A percentile compares a stretch with the other conserved stretches of the same genome.
Evolutionary conservation across 2,113 vertebrate species (phyloP).

Genomic region (human): DNA sequence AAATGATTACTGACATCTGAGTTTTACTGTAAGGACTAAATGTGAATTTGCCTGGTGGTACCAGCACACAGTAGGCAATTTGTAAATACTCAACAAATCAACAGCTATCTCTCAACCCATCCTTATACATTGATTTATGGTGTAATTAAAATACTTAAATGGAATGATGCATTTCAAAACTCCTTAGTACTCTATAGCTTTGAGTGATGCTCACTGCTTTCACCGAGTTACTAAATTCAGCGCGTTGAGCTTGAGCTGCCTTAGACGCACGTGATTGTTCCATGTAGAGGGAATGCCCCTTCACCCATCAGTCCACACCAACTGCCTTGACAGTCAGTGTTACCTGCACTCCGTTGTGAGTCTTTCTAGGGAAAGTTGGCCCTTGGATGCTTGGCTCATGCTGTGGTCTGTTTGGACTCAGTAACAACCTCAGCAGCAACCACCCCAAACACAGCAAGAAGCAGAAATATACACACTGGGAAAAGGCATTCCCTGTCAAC

Average conservation of each 20-base stretch:
- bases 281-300: rapidly evolving
- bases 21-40: rapidly evolving
- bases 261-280: neutral
- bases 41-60: rapidly evolving
- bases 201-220: neutral
- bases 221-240: no score
- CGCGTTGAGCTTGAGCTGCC: neutral
- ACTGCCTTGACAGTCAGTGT: rapidly evolving
- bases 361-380: neutral
- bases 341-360: neutral
- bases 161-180: neutral
- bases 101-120: neutral
- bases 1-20: rapidly evolving
- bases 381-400: neutral
- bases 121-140: neutral
- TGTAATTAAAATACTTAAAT: neutral
- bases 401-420: neutral
- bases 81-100: neutral
- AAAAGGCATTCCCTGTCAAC: rapidly evolving
- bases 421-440: neutral
- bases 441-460: neutral
- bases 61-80: neutral
- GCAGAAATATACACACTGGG: no score
- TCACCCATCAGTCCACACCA: neutral
- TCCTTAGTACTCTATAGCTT: neutral